Base-by-base conservation (phyloP, 2,888 invertebrate genomes). In the Xestia sexstrigata region DNA sequence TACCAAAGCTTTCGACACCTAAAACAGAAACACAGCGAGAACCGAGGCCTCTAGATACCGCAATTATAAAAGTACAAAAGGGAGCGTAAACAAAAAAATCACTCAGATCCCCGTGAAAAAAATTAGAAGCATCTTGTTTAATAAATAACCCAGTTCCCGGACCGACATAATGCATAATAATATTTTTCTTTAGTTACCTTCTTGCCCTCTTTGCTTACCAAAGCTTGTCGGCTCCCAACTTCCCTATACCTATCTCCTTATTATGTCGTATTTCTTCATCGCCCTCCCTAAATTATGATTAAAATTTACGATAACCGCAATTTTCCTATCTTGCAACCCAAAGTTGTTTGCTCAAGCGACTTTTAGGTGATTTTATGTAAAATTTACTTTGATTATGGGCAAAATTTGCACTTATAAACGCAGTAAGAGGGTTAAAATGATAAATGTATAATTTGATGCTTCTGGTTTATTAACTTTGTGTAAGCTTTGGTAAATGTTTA, bases 241-340 rank as follows among this genome's bases (percentile, higher is more conserved):
- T 78, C 69, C 74, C 69, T 55, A 70, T 74, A 63, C 74, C 83
- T 74, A 63, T 73, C 83, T 86, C 81, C 79, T 84, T 80, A 89
- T 90, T 91, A 91, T 88, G 89, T 82, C 88, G 88, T 92, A 93
- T 93, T 94, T 94, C 91, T 89, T 89, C 88, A 87, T 82, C 89
- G 90, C 90, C 90, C 89, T 83, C 87, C 89, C 83, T 88, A 93
- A 93, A 93, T 92, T 92, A 91, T 93, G 91, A 95, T 95, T 94
- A 93, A 92, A 94, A 94, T 94, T 94, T 93, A 95, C 90, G 88
- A 88, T 89, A 87, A 88, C 83, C 81, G 78, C 85, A 79, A 87
- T 83, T 82, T 82, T 80, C 79, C 81, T 82, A 85, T 89, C 87
- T 79, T 13, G 68, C 90, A 90, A 90, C 90, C 92, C 89, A 87